phyloP scores from a whole-genome alignment of 2,797 vertebrate genomes.

The Pygocentrus nattereri region DNA sequence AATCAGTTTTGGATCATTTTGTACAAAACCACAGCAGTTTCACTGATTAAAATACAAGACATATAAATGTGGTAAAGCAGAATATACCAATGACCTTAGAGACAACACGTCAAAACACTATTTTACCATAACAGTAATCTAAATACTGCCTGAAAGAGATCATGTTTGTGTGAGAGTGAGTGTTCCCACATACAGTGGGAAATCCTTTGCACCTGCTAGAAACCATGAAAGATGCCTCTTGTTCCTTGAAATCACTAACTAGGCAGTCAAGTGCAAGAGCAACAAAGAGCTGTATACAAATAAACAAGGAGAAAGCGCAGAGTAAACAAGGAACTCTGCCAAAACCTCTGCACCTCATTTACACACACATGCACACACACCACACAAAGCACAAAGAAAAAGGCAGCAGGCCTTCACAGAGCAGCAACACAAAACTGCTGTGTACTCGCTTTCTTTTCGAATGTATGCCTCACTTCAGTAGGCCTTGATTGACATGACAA shows the following conservation, averaged over 20 bases:
- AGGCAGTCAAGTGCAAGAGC: conserved; percentile 45
- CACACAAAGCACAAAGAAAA: conserved; percentile 50
- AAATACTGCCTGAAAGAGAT: too few relatives aligned
- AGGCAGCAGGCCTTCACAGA: conserved; percentile 49
- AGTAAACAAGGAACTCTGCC: conserved; percentile 53
- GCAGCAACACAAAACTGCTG: conserved; percentile 52
- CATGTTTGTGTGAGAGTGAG: conserved; percentile 4
- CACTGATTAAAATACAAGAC: not conserved
- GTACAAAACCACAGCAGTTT: not conserved
- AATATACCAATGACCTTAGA: not conserved
- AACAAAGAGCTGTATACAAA: conserved; percentile 50
- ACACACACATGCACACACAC: conserved; percentile 40
- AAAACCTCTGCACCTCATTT: conserved; percentile 44
- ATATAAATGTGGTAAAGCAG: not conserved
- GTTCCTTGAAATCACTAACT: conserved; percentile 35
- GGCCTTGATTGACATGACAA: conserved; percentile 47
- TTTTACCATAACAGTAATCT: too few relatives aligned
- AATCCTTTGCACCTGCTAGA: conserved; percentile 49
- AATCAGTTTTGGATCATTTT: not conserved
- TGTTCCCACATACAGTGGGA: conserved; percentile 18
- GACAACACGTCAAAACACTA: too few relatives aligned
- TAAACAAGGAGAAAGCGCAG: conserved; percentile 55
- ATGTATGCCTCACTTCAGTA: conserved; percentile 32
- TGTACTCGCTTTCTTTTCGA: conserved; percentile 26
- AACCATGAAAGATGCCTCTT: conserved; percentile 39